phyloP scores from a whole-genome alignment of 2,797 vertebrate species.

The Spizella passerina region DNA sequence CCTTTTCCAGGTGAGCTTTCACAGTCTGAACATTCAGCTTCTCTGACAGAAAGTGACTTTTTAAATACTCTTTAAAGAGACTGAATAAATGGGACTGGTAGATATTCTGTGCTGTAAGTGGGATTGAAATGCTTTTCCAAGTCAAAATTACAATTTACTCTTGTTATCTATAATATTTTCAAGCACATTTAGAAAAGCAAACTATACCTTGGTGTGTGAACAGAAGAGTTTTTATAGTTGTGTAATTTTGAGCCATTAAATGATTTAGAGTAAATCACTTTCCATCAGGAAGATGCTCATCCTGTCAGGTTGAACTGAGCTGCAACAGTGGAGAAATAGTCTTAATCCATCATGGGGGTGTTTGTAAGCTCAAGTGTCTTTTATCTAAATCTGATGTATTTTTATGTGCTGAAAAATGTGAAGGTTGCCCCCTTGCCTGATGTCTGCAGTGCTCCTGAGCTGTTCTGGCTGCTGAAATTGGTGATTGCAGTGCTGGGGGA shows the following conservation, averaged over 20 bases:
- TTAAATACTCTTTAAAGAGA: neutral
- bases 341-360: neutral
- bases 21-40: neutral
- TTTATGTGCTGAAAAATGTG: neutral
- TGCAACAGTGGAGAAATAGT: neutral
- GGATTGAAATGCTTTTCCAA: neutral
- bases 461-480: neutral
- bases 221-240: neutral
- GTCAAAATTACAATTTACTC: neutral
- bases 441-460: neutral
- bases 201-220: neutral
- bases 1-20: conserved; percentile 91
- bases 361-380: neutral
- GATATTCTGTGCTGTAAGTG: neutral
- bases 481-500: neutral
- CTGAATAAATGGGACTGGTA: neutral
- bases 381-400: neutral
- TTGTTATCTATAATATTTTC: neutral
- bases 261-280: neutral
- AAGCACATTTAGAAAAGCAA: neutral
- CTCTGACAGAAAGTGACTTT: neutral
- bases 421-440: neutral
- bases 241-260: neutral
- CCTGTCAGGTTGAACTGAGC: neutral
- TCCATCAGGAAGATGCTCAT: neutral